phyloP scores from a whole-genome alignment of 2,797 vertebrate genomes.

The Hemitrygon akajei region DNA sequence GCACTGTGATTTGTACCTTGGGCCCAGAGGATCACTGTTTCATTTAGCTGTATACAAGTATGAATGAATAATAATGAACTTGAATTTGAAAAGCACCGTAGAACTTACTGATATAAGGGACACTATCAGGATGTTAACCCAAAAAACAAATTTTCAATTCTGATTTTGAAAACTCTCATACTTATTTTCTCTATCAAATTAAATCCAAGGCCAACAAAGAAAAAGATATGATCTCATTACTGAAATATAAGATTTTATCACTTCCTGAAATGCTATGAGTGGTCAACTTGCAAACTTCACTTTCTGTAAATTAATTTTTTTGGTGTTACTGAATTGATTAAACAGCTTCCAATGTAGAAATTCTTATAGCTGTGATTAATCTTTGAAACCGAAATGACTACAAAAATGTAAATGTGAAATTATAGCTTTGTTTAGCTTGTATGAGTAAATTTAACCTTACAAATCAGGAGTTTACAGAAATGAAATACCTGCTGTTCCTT shows the following conservation, averaged over 20 bases:
- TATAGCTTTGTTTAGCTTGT: background rate
- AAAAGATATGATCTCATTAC: background rate
- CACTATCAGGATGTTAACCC: background rate
- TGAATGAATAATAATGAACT: too few relatives aligned
- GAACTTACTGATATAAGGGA: background rate
- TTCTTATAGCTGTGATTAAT: background rate
- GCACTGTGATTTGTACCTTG: background rate
- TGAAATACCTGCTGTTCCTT: background rate
- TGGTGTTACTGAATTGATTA: background rate
- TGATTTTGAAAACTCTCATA: background rate
- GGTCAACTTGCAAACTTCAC: background rate
- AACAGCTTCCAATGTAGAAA: background rate
- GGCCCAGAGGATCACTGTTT: too few relatives aligned
- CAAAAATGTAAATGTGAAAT: background rate
- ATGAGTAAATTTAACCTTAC: background rate
- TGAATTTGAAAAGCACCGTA: background rate
- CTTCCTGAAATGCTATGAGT: conserved; percentile 10
- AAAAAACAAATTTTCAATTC: background rate
- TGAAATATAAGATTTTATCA: conserved; percentile 14
- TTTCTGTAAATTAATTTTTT: conserved; percentile 24
- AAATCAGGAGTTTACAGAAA: background rate
- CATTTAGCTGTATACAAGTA: too few relatives aligned
- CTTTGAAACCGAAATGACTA: background rate
- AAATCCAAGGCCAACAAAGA: background rate
- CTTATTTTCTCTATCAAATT: background rate